Evolutionary conservation across 2,888 invertebrate genomes (phyloP), one percentile per base, ranked within the genome.

Genomic region (Tenthredo distinguenda): DNA sequence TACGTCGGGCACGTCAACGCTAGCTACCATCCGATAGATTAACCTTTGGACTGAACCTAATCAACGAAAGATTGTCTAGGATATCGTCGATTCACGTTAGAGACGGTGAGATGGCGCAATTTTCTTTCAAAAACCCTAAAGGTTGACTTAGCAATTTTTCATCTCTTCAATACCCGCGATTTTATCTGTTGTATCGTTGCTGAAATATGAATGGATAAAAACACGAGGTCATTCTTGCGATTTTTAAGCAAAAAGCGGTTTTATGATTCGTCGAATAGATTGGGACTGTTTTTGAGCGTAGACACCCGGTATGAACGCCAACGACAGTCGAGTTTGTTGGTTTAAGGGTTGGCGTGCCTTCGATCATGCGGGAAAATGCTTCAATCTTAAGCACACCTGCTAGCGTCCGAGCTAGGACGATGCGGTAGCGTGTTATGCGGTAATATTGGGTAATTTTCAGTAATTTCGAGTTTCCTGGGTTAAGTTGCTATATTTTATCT

Each of bases 281-380:
- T 34, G 18, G 18, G 34, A 4, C 12, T n/a, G 1, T 74, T 74
- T 47, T 43, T 0, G 10, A n/a, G 74, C 43, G 10, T 21, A 43
- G 34, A 50, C 77, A 77, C 55, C 76, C 77, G 18, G 50, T 77
- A 77, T 26, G 2, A 50, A 77, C 47, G 31, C n/a, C 81, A 37
- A 26, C 62, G 81, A 81, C 81, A 15, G 62, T 37, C 37, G 12
- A 62, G 58, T 34, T 90, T 71, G 87, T 89, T 92, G 92, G 91
- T 92, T 91, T 92, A 92, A 90, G 89, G 87, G 89, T 88, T 84
- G 68, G 83, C 89, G 84, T 88, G 90, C 89, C 91, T 91, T 90
- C 91, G 90, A 91, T 89, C 89, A 89, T 91, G 89, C 91, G 90
- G 90, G 91, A 91, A 92, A 91, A 91, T 89, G 89, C 89, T 89